These are phyloP conservation scores for Carlito syrichta DNA, from an alignment of 2,113 vertebrate genomes.

Conservation along the genomic window DNA sequence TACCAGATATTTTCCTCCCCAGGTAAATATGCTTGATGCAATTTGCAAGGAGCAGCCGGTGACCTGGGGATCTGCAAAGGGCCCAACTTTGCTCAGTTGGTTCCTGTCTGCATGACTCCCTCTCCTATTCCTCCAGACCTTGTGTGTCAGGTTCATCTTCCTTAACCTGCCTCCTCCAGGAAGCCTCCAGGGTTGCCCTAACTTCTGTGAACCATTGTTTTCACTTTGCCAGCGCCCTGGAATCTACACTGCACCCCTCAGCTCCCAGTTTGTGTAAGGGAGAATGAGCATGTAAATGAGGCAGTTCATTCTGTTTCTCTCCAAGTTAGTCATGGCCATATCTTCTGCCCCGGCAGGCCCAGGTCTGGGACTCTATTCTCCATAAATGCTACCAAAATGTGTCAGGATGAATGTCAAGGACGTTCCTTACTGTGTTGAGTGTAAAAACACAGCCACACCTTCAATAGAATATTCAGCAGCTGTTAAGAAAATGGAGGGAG, in stretches of 20 bases:
- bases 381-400: neutral
- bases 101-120: neutral
- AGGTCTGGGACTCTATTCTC: neutral
- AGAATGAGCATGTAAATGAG: accelerated
- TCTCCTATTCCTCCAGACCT: neutral
- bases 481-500: neutral
- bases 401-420: neutral
- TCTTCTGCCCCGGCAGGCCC: no score
- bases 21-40: no score
- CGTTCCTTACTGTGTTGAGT: accelerated
- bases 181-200: neutral
- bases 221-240: no score
- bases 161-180: neutral
- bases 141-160: neutral
- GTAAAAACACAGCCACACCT: neutral
- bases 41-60: neutral
- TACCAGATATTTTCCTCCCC: neutral
- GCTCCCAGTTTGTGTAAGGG: no score
- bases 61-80: neutral
- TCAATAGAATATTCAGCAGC: neutral
- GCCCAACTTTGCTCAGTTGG: neutral
- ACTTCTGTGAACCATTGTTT: no score
- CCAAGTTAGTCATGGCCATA: no score
- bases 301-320: neutral
- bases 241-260: no score